Evolutionary conservation across 2,797 vertebrate species (phyloP).

Genomic region (Acridotheres tristis): DNA sequence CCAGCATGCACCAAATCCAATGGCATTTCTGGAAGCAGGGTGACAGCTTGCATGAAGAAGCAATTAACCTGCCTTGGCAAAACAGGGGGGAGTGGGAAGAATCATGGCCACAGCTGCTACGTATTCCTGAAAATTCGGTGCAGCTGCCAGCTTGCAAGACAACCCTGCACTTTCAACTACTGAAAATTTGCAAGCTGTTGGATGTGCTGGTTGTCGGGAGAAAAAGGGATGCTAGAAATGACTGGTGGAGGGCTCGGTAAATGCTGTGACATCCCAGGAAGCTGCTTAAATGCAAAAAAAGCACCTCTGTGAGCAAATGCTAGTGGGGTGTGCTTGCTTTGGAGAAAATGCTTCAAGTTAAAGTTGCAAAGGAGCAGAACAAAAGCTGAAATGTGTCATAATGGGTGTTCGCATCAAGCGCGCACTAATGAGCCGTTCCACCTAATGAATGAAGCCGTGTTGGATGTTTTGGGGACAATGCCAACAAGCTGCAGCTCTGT

Average conservation of each 20-base stretch:
- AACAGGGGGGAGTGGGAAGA: background rate
- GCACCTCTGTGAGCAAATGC: background rate
- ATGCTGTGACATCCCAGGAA: background rate
- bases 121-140: background rate
- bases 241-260: background rate
- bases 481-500: background rate
- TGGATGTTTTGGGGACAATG: background rate
- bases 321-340: background rate
- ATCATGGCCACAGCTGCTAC: background rate
- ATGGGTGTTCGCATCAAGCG: background rate
- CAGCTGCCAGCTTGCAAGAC: background rate
- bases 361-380: background rate
- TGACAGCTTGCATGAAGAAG: background rate
- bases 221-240: background rate
- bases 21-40: background rate
- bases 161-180: background rate
- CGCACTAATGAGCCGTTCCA: background rate
- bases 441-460: background rate
- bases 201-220: background rate
- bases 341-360: background rate
- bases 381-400: background rate
- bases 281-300: background rate
- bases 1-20: background rate
- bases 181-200: constrained; percentile 9
- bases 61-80: constrained; percentile 22